Percentiles rank a stretch among this genome's conserved stretches.
Evolutionary conservation across 2,797 vertebrate species (phyloP).

Genomic region (Manis javanica): DNA sequence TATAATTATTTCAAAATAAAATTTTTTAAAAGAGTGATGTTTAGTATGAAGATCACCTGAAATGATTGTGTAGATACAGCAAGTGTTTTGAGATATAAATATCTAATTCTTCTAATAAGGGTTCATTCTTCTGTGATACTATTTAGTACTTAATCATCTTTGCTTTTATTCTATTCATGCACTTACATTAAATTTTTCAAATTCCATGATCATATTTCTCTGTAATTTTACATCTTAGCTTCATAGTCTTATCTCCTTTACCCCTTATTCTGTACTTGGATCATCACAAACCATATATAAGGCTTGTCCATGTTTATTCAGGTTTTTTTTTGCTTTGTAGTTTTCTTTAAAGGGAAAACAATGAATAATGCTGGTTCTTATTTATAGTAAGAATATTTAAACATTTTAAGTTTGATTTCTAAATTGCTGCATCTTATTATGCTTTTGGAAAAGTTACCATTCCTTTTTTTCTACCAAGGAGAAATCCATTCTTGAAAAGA

Average conservation of each 20-base stretch:
- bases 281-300: not conserved
- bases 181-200: constrained; percentile 15
- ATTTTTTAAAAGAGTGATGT: not conserved
- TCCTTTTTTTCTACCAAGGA: constrained; percentile 70
- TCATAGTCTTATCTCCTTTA: not conserved
- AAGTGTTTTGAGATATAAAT: not conserved
- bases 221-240: not conserved
- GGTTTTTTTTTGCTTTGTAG: not conserved
- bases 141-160: not conserved
- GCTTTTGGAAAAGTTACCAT: constrained; percentile 17
- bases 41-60: not conserved
- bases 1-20: constrained; percentile 28
- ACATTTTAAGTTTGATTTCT: constrained; percentile 32
- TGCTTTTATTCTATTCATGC: not conserved
- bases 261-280: not conserved
- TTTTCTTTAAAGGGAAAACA: not conserved
- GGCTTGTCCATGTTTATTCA: constrained; percentile 3
- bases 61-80: not conserved
- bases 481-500: constrained; percentile 79
- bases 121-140: not conserved
- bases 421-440: not conserved
- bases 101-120: not conserved
- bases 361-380: not conserved
- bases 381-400: not conserved
- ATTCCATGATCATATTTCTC: not conserved